phyloP scores from a whole-genome alignment of 2,888 invertebrate genomes.

The Pseudococcus jackbeardsleyi region DNA sequence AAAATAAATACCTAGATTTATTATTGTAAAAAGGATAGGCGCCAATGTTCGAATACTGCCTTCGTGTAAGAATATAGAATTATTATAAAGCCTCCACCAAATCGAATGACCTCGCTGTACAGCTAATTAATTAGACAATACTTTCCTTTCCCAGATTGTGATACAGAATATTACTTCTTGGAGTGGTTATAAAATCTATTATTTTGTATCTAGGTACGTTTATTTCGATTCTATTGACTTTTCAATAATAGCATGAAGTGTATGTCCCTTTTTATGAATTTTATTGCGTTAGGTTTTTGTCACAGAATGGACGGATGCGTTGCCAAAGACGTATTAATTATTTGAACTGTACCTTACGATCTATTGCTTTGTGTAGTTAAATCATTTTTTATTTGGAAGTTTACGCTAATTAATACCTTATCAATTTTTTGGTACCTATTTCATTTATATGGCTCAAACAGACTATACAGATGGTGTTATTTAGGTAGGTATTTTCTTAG shows the following conservation, averaged over 20 bases:
- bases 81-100: constrained; percentile 46
- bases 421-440: too few relatives aligned
- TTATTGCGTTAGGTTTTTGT: neutral
- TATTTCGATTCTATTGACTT: neutral
- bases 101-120: constrained; percentile 15
- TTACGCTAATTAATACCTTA: neutral
- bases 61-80: neutral
- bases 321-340: neutral
- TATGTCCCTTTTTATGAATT: neutral
- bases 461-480: neutral
- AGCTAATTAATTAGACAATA: constrained; percentile 18
- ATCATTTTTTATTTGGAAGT: neutral
- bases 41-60: neutral
- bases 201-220: neutral
- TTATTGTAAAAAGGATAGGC: neutral
- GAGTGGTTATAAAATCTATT: constrained; percentile 3
- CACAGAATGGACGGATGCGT: neutral
- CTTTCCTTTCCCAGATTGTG: constrained; percentile 42
- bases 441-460: neutral
- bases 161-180: neutral
- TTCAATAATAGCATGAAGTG: neutral
- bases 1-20: neutral
- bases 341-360: neutral
- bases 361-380: too few relatives aligned
- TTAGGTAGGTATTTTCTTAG: neutral